phyloP scores from a whole-genome alignment of 2,888 invertebrate genomes.

The Drosophila prolongata region DNA sequence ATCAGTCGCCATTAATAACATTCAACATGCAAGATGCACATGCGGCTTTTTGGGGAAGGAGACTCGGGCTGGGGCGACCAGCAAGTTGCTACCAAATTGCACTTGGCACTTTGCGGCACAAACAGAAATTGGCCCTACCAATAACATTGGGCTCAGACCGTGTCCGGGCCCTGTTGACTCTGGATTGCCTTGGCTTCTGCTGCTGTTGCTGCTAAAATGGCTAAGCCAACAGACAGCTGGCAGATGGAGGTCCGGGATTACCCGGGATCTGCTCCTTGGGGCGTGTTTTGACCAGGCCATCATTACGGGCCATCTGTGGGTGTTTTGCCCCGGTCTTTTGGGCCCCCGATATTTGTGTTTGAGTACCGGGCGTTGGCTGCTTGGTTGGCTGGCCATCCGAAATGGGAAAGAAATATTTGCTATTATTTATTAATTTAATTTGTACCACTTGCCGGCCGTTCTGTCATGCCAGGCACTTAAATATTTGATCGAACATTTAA shows the following conservation, averaged over 20 bases:
- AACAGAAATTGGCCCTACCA: slow-evolving; percentile 45
- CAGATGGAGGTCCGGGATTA: slow-evolving; percentile 35
- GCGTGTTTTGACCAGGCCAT: slow-evolving; percentile 38
- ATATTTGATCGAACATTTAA: slow-evolving; percentile 58
- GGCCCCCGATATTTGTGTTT: slow-evolving; percentile 1
- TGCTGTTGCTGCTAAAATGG: slow-evolving; percentile 31
- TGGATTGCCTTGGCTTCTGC: slow-evolving; percentile 32
- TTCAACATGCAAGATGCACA: slow-evolving; percentile 51
- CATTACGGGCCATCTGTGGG: slow-evolving; percentile 37
- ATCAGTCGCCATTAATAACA: slow-evolving; percentile 67
- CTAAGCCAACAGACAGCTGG: slow-evolving; percentile 51
- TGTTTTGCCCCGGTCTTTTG: background rate
- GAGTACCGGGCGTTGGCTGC: slow-evolving; percentile 2
- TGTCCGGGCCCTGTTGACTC: slow-evolving; percentile 25
- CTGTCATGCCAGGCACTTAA: slow-evolving; percentile 34
- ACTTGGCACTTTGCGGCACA: slow-evolving; percentile 52
- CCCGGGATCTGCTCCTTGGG: slow-evolving; percentile 36
- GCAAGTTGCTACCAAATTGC: slow-evolving; percentile 39
- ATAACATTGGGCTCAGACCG: slow-evolving; percentile 24
- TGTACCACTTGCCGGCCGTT: slow-evolving; percentile 19
- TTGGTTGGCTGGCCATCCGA: slow-evolving; percentile 3
- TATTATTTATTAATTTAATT: slow-evolving; percentile 46
- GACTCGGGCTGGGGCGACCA: background rate
- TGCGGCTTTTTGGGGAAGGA: slow-evolving; percentile 26
- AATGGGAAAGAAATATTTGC: slow-evolving; percentile 27